These are phyloP conservation scores for Bicyclus anynana DNA, from an alignment of 1,140 invertebrate genomes.

Conservation along the genomic window DNA sequence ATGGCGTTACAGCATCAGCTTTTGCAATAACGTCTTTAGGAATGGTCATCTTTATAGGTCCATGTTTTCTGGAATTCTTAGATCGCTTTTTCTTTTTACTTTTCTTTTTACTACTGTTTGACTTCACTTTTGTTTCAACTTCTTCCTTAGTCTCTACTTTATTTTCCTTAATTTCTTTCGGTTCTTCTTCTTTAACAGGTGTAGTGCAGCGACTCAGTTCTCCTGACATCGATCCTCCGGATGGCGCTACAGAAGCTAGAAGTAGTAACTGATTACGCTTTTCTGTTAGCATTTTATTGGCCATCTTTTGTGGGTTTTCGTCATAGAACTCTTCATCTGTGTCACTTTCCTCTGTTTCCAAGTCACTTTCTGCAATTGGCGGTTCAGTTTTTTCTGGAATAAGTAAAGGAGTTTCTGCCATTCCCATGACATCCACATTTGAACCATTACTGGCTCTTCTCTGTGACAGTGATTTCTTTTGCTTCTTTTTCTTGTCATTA, in stretches of 20 bases:
- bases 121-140: constrained; percentile 67
- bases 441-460: constrained; percentile 71
- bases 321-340: constrained; percentile 93
- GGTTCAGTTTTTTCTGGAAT: constrained; percentile 71
- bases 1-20: constrained; percentile 43
- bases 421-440: constrained; percentile 75
- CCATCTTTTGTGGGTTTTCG: constrained; percentile 84
- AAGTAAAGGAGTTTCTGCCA: constrained; percentile 68
- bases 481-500: constrained; percentile 64
- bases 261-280: constrained; percentile 83
- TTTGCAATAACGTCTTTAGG: constrained; percentile 67
- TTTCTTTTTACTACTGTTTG: constrained; percentile 66
- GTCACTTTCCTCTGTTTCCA: constrained; percentile 89
- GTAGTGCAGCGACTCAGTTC: constrained; percentile 79
- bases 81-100: constrained; percentile 78
- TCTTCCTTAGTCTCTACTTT: constrained; percentile 41
- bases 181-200: constrained; percentile 61
- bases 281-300: constrained; percentile 83
- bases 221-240: constrained; percentile 78
- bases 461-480: constrained; percentile 52
- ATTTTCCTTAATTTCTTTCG: constrained; percentile 42
- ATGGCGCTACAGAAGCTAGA: constrained; percentile 77
- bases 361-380: constrained; percentile 85
- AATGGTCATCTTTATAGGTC: constrained; percentile 73
- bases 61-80: constrained; percentile 77